Evolutionary conservation across 2,797 vertebrate species (phyloP).

Genomic region (Nothura maculosa): DNA sequence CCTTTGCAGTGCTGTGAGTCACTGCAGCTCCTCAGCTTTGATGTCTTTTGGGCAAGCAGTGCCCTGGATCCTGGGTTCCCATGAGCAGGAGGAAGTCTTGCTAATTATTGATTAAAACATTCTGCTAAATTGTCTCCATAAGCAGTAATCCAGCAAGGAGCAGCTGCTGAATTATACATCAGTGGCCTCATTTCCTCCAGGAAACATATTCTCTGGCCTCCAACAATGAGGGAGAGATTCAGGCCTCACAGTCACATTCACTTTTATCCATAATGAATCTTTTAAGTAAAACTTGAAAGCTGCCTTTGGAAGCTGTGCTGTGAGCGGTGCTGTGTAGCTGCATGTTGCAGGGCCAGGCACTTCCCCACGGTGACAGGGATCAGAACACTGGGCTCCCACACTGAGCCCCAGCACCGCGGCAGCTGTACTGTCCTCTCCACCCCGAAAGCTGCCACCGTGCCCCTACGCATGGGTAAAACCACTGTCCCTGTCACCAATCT

Average conservation of each 20-base stretch:
- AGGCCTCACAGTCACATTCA: not conserved
- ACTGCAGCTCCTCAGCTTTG: not conserved
- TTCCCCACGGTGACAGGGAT: not conserved
- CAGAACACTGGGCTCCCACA: too few relatives aligned
- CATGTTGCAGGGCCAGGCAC: not conserved
- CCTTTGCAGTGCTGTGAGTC: too few relatives aligned
- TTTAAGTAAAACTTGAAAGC: not conserved
- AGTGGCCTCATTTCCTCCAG: not conserved
- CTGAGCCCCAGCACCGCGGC: too few relatives aligned
- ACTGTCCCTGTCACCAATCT: not conserved
- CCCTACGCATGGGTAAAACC: not conserved
- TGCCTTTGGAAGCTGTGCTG: not conserved
- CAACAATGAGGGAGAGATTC: not conserved
- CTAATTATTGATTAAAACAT: conserved; percentile 52
- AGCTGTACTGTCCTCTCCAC: too few relatives aligned
- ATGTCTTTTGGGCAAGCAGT: not conserved
- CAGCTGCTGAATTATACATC: conserved; percentile 47
- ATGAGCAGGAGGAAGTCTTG: not conserved
- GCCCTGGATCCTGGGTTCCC: not conserved
- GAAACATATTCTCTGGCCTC: fast-evolving
- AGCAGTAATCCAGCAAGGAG: not conserved
- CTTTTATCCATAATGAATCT: not conserved
- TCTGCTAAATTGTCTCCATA: not conserved
- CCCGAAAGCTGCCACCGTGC: not conserved
- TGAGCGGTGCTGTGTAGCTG: not conserved